Percentiles rank a stretch among this genome's conserved stretches.
Conservation (phyloP, 2,888 invertebrate genomes). For the Drosophila eohydei region DNA sequence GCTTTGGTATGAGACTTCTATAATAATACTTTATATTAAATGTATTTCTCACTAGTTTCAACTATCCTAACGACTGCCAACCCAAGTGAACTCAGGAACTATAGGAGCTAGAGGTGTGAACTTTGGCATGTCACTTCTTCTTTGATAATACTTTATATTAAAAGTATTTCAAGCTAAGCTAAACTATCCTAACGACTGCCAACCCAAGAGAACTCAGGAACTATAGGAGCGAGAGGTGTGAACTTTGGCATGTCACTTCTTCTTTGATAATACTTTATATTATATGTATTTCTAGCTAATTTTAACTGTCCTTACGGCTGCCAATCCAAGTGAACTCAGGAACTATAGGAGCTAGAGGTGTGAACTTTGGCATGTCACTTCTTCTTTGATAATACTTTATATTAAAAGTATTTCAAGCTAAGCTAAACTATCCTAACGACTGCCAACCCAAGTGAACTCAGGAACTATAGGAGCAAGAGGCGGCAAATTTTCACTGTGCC, state of each 20-base stretch:
- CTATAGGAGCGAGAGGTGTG: too few species aligned
- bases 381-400: background rate
- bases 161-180: background rate
- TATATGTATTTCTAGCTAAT: background rate
- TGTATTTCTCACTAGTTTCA: background rate
- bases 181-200: background rate
- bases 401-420: background rate
- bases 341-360: background rate
- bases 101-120: background rate
- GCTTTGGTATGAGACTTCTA: background rate
- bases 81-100: background rate
- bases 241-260: background rate
- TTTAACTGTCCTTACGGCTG: background rate
- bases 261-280: background rate
- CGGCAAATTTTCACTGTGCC: background rate
- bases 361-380: background rate
- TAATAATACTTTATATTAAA: background rate
- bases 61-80: background rate
- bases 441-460: background rate
- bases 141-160: background rate
- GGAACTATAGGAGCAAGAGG: background rate
- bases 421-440: background rate
- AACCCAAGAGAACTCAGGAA: too few species aligned
- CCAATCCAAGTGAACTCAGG: background rate
- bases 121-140: background rate